These are phyloP conservation scores for Leptura quadrifasciata DNA, from an alignment of 2,888 invertebrate genomes.

Conservation along the genomic window DNA sequence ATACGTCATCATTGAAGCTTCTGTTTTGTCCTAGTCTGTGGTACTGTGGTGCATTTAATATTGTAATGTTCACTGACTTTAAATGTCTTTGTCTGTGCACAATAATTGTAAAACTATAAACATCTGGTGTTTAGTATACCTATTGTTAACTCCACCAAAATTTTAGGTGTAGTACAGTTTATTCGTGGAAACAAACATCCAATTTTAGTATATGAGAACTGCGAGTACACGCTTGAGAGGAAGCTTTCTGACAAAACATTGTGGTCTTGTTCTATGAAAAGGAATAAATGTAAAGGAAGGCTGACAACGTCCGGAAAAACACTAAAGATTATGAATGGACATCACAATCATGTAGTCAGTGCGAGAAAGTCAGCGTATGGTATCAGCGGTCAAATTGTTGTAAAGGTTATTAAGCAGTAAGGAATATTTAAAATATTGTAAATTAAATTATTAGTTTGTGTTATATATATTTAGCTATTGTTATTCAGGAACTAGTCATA, in stretches of 20 bases:
- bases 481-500: no score
- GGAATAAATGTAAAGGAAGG: conserved; percentile 57
- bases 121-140: no score
- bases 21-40: no score
- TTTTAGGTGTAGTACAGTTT: conserved; percentile 47
- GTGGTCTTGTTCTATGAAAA: conserved; percentile 58
- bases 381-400: conserved; percentile 17
- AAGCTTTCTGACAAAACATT: conserved; percentile 41
- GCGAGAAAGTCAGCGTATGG: background rate
- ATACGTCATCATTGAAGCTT: no score
- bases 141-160: background rate
- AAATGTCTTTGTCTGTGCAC: no score
- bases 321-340: conserved; percentile 49
- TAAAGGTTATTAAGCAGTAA: conserved; percentile 11
- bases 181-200: conserved; percentile 48
- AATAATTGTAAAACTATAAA: no score
- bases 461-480: no score
- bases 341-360: conserved; percentile 43
- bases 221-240: conserved; percentile 44
- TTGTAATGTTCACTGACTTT: no score
- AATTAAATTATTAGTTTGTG: conserved; percentile 1
- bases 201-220: conserved; percentile 46
- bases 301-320: conserved; percentile 51
- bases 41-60: no score
- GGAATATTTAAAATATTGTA: background rate